Base-by-base conservation (phyloP, 2,113 vertebrate genomes). In the Prietella phreatophila region DNA sequence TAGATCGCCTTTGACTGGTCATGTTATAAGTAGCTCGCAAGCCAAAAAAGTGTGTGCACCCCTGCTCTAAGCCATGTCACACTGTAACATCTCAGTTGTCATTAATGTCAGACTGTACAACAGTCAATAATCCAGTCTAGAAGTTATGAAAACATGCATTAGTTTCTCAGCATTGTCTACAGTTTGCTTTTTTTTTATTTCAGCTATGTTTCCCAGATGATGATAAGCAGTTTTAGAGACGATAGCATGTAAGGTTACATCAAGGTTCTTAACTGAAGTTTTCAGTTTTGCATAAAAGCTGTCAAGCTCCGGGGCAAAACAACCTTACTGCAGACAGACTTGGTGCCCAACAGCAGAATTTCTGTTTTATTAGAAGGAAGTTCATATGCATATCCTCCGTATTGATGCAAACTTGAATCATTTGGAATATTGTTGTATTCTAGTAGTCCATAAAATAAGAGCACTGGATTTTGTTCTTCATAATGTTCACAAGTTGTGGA, bases 241-340 rank as follows among this genome's bases (percentile, higher is more conserved):
- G 0, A 36, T 58, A 36, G 30, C n/a, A 33, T 55, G 17, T 25
- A 61, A 82, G 33, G 80, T 42, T 82, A 61, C 56, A 8, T 33
- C 11, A 7, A 58, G 79, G 53, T 81, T 81, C 30, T n/a, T 58
- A 36, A 81, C n/a, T 58, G 53, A 82, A 82, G 33, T 11, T 39
- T 61, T 82, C 42, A 61, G 33, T 60, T 61, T 82, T 42, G 42
- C 58, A 82, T 82, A 82, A 82, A 82, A 82, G 80, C 56, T 60
- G 20, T 61, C 13, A 7, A 15, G 33, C 33, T 61, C 80, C 56
- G 15, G 56, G 33, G 56, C 55, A 39, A 82, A 61, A 14, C 80
- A 82, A 42, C 33, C 56, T 82, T 14, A 60, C 55, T 36, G 9
- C 55, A 60, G 33, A 61, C 56, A 55, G 27, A 80, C 76, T 19